Conservation (phyloP, 2,113 vertebrate species). For the Triplophysa siluroides region DNA sequence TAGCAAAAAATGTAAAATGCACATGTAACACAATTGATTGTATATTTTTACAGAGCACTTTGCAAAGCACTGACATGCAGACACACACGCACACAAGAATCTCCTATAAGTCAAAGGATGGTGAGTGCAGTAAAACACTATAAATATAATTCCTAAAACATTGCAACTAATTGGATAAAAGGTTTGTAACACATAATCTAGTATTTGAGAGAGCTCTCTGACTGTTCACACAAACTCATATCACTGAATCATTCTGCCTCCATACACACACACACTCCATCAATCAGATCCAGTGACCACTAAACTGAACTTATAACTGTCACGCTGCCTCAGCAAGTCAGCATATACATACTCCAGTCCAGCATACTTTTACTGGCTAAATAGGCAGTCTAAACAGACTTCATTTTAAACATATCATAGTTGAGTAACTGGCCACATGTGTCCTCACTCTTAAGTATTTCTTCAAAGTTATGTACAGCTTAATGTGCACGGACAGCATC, state of each 20-base stretch:
- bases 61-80: too few species aligned
- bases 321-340: too few species aligned
- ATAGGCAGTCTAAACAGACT: not conserved
- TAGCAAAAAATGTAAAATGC: too few species aligned
- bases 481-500: not conserved
- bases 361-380: too few species aligned
- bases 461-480: not conserved
- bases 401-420: not conserved
- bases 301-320: slow-evolving; percentile 2
- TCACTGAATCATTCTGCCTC: slow-evolving; percentile 25
- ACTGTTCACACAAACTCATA: not conserved
- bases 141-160: not conserved
- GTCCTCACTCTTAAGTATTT: too few species aligned
- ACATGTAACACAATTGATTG: too few species aligned
- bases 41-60: too few species aligned
- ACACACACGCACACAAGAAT: too few species aligned
- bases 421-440: not conserved
- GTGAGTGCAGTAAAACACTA: not conserved
- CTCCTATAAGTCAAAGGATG: too few species aligned
- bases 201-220: not conserved
- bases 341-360: too few species aligned
- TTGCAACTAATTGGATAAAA: not conserved
- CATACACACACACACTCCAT: slow-evolving; percentile 14
- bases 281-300: slow-evolving; percentile 16
- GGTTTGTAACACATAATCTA: not conserved